A percentile compares a stretch with the other conserved stretches of the same genome.
These are phyloP conservation scores for Amphimallon solstitiale DNA, from an alignment of 2,888 invertebrate species.

Conservation along the genomic window DNA sequence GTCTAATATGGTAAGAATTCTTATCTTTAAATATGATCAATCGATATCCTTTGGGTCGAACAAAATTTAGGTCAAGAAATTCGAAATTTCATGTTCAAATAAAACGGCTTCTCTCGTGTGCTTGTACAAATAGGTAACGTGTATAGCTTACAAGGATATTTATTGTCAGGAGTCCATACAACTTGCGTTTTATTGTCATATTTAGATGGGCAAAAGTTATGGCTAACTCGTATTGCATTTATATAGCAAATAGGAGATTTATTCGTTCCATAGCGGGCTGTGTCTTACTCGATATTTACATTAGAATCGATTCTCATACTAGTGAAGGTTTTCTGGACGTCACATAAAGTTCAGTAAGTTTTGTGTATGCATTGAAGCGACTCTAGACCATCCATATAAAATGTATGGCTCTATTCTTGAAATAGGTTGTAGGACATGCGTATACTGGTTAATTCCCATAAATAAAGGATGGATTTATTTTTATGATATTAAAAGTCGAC, in stretches of 20 bases:
- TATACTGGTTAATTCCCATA: no score
- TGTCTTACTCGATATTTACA: conserved; percentile 1
- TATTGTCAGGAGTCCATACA: conserved; percentile 17
- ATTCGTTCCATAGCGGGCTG: conserved; percentile 1
- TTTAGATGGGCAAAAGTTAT: conserved; percentile 26
- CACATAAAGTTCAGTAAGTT: no score
- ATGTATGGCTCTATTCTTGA: no score
- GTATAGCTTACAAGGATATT: conserved; percentile 18
- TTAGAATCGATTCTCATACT: no score
- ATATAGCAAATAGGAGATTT: conserved; percentile 6
- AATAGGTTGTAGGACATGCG: no score
- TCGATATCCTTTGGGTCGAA: background rate
- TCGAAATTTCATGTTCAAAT: conserved; percentile 14
- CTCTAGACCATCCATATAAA: background rate
- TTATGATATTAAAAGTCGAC: no score
- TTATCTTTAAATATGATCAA: conserved; percentile 1
- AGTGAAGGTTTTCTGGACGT: no score
- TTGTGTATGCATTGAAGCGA: background rate
- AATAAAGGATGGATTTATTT: no score
- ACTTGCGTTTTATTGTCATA: conserved; percentile 29
- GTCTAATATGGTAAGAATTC: conserved; percentile 13
- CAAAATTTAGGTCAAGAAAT: conserved; percentile 16
- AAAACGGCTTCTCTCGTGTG: background rate
- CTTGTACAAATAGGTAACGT: conserved; percentile 10
- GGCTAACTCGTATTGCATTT: conserved; percentile 13